These are phyloP conservation scores for Lepilemur ruficaudatus DNA, from an alignment of 2,797 vertebrate genomes.

Conservation along the genomic window DNA sequence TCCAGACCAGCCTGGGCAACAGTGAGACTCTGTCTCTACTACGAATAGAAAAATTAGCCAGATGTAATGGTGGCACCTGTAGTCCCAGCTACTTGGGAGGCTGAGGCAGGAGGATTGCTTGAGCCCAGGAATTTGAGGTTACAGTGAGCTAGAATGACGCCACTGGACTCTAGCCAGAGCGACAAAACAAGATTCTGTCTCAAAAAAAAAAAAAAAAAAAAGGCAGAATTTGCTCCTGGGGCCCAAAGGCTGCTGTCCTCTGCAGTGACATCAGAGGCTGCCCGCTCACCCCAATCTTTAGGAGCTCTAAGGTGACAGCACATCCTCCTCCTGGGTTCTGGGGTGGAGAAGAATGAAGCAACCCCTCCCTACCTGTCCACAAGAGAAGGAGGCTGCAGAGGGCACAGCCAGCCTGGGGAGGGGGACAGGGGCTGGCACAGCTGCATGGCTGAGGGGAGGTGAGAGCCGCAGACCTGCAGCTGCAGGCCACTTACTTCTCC, in stretches of 20 bases:
- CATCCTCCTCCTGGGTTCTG: background rate
- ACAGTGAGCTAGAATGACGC: too few species aligned
- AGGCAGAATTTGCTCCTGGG: background rate
- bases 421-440: background rate
- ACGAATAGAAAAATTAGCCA: too few species aligned
- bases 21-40: too few species aligned
- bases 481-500: constrained; percentile 90
- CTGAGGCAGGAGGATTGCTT: too few species aligned
- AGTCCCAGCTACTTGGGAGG: too few species aligned
- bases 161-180: too few species aligned
- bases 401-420: background rate
- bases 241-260: background rate
- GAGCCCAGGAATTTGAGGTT: too few species aligned
- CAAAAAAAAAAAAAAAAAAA: too few species aligned
- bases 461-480: accelerated
- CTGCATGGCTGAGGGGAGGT: background rate
- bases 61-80: too few species aligned
- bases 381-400: background rate
- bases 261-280: background rate
- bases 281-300: background rate
- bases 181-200: too few species aligned
- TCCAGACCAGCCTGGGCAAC: too few species aligned
- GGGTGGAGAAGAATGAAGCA: too few species aligned
- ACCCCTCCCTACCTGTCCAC: background rate
- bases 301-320: background rate